A percentile compares a stretch with the other conserved stretches of the same genome.
These are phyloP conservation scores for Euproctis similis DNA, from an alignment of 2,888 invertebrate species.

Conservation along the genomic window DNA sequence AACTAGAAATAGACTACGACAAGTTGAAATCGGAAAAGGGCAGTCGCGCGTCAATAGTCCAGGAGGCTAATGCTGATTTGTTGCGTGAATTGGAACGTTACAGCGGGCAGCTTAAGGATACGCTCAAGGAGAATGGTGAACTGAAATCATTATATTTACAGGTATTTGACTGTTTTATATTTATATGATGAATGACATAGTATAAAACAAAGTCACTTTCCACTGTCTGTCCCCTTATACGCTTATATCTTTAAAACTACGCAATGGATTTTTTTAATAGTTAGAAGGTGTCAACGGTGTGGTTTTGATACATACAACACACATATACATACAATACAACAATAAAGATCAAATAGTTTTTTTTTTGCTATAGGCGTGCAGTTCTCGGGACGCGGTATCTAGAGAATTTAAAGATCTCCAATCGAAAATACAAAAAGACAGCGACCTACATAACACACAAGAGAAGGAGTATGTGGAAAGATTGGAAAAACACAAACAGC, in stretches of 20 bases:
- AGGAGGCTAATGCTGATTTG: constrained; percentile 57
- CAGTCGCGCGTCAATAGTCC: constrained; percentile 54
- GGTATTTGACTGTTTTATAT: too few species aligned
- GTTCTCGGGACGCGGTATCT: constrained; percentile 74
- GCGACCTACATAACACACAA: constrained; percentile 49
- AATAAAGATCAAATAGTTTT: background rate
- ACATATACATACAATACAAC: too few species aligned
- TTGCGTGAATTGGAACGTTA: constrained; percentile 68
- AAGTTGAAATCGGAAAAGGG: constrained; percentile 50
- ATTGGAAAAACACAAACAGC: constrained; percentile 70
- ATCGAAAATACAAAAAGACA: constrained; percentile 50
- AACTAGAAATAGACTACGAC: constrained; percentile 60
- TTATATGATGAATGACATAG: too few species aligned
- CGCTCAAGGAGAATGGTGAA: constrained; percentile 62
- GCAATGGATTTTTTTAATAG: too few species aligned
- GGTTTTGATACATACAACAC: too few species aligned
- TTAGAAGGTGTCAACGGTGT: too few species aligned
- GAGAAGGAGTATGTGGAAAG: constrained; percentile 63
- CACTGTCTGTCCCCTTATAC: too few species aligned
- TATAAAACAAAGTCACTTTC: too few species aligned
- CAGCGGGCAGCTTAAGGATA: constrained; percentile 68
- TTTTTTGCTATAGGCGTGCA: constrained; percentile 66
- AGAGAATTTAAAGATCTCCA: constrained; percentile 75
- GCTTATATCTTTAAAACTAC: too few species aligned
- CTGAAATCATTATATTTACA: constrained; percentile 70